Base-by-base conservation (phyloP, 2,113 vertebrate species). In the Erpornis zantholeuca region DNA sequence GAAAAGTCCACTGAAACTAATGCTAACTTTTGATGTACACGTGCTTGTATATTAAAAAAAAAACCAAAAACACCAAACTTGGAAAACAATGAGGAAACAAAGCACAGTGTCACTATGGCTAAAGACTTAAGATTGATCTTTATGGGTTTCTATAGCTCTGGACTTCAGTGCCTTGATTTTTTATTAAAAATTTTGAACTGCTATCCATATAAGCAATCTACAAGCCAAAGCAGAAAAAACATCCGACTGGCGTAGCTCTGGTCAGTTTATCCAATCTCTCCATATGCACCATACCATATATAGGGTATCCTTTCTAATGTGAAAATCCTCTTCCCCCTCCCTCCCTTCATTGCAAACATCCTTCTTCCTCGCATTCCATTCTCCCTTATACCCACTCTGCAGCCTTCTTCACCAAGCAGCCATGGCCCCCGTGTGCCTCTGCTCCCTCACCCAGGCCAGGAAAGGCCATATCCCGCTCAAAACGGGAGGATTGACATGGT, bases 321-420 rank as follows among this genome's bases (percentile, higher is more conserved):
- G 66, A 89, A 79, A 89, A 91, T 72, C 61, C 28, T n/a, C 65
- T 79, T 89, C 63, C 64, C 64, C 65, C 56, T 82, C 61, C 54
- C 56, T 86, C 36, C 25, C 42, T 80, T 88, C 90, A 68, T 53
- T 83, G 90, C 96, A 88, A 81, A 45, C 79, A 92, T 90, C 96
- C 82, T 94, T 91, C 90, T 93, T 97, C 52, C 45, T 15, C 0
- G 0, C 88, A 84, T 95, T 92, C 88, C 89, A 64, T 83, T 87
- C 91, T 77, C 50, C 28, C 31, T 60, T 84, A 36, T 72, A 44
- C 83, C 80, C 88, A 52, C 88, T 59, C 86, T 56, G 31, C 2
- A 0, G 60, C 64, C 86, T 81, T 65, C 40, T 53, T 86, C 82
- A 16, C 52, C 12, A 1, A 52, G 28, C 80, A 10, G 4, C 66